Percentiles rank a stretch among this genome's conserved stretches.
Conservation (phyloP, 2,797 vertebrate species). For the Mormyrops boulengeri region DNA sequence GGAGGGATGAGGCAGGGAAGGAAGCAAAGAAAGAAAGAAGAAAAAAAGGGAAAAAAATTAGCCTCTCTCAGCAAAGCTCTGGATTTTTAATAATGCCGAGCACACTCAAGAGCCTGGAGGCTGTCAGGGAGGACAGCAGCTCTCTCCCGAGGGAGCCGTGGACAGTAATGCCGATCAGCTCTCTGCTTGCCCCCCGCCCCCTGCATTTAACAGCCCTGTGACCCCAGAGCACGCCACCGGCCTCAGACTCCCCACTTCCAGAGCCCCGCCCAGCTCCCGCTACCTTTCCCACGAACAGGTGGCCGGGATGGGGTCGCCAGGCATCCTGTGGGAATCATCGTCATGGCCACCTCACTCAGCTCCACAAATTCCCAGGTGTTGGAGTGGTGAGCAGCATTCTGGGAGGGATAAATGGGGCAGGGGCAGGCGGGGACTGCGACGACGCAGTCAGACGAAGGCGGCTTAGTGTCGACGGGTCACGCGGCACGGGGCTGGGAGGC, state of each 20-base stretch:
- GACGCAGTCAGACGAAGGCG: too few relatives aligned
- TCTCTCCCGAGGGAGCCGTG: not conserved
- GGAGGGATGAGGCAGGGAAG: not conserved
- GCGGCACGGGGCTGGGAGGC: not conserved
- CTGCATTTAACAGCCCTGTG: not conserved
- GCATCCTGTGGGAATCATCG: conserved; percentile 55
- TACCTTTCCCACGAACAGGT: not conserved
- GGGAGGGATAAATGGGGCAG: conserved; percentile 3
- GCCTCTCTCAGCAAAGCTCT: conserved; percentile 36
- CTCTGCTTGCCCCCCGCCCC: not conserved
- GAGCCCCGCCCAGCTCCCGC: not conserved
- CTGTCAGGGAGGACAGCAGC: not conserved
- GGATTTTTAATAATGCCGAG: conserved; percentile 26
- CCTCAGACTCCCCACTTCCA: not conserved
- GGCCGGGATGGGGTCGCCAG: conserved; percentile 45
- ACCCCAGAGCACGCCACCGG: not conserved
- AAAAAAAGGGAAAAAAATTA: conserved; percentile 15
- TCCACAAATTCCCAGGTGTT: conserved; percentile 43
- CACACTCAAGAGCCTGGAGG: conserved; percentile 6
- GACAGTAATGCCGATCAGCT: not conserved
- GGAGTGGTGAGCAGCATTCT: conserved; percentile 34
- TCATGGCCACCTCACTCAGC: conserved; percentile 54
- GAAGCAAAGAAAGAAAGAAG: not conserved
- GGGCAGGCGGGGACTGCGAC: not conserved
- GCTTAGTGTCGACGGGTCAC: not conserved